Evolutionary conservation across 2,888 invertebrate species (phyloP), one percentile per base, ranked within the genome.

Genomic region (Lypha dubia): DNA sequence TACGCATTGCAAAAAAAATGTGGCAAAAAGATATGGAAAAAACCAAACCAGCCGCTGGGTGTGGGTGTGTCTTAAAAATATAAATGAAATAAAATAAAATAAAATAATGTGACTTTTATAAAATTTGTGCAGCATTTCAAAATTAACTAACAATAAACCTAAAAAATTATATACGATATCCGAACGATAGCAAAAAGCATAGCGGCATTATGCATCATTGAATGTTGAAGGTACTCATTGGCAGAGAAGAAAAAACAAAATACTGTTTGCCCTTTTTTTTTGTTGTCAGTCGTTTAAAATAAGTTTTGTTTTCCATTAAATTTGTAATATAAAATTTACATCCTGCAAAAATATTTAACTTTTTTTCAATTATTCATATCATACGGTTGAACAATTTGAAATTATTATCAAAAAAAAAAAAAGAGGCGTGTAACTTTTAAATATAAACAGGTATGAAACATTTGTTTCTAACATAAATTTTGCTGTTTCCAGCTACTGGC

Each of bases 181-280:
- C 24, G 17, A 32, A 63, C n/a, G n/a, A 20, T 4, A 46, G n/a
- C 28, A 62, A 28, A 65, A 49, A 63, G 38, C 60, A 44, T 15
- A 73, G 83, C 83, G 85, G 85, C 63, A 76, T 74, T 60, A 75
- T 67, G 85, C 65, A 68, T 79, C 85, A 76, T 51, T 83, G 85
- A 73, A 38, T 83, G 49, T 44, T 74, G 53, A 71, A 4, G 62
- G 8, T 35, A 44, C 7, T 24, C 24, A 0, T 8, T 22, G 8
- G 28, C 5, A 15, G 1, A 2, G 38, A 38, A 46, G 9, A 20
- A 51, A 28, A 79, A 24, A 65, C 53, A 62, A 41, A 38, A 20
- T 32, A 20, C 63, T 20, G 24, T 60, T 73, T 60, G 44, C n/a
- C 17, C 22, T 24, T 32, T 68, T 38, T 68, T 38, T 11, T 32